Evolutionary conservation across 2,888 invertebrate species (phyloP), one percentile per base, ranked within the genome.

Genomic region (Alviniconcha strummeri): DNA sequence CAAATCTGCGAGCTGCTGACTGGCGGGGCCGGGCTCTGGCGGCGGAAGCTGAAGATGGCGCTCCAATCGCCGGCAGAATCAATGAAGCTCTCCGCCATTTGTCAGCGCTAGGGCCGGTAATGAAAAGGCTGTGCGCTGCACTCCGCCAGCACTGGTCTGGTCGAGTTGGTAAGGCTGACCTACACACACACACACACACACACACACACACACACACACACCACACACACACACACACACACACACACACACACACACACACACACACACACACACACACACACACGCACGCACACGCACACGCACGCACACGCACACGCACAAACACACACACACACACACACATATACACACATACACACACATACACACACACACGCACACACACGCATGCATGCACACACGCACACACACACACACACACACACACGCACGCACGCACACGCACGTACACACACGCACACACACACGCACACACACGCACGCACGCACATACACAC

Each of bases 1-100:
- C 76, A 54, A 76, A 76, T 55, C 74, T 57, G 52, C 75, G 4
- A 64, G 67, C 76, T 19, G 76, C 76, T 76, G 52, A 76, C 57
- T 76, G 56, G 56, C n/a, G 57, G 67, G 64, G 54, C 13, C 4
- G 76, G 77, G 60, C 36, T 60, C 77, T 77, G 77, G 75, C 64
- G 77, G 76, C 36, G 5, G 77, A 76, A 82, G 60, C 57, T 3
- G 77, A 76, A 77, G 75, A 82, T 71, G 77, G 7, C 75, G 77
- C 52, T 55, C 76, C 77, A 82, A 82, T 82, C 82, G 77, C 64
- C 56, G 19, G 55, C 69, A 76, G 82, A 82, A 82, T 82, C 82
- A 82, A 77, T 77, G 77, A 82, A 77, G 82, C 76, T 76, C 64
- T 55, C 82, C 56, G 77, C 82, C 82, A 82, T 82, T 82, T 82